Evolutionary conservation across 2,888 invertebrate species (phyloP).

Genomic region (Heteromyza rotundicornis): DNA sequence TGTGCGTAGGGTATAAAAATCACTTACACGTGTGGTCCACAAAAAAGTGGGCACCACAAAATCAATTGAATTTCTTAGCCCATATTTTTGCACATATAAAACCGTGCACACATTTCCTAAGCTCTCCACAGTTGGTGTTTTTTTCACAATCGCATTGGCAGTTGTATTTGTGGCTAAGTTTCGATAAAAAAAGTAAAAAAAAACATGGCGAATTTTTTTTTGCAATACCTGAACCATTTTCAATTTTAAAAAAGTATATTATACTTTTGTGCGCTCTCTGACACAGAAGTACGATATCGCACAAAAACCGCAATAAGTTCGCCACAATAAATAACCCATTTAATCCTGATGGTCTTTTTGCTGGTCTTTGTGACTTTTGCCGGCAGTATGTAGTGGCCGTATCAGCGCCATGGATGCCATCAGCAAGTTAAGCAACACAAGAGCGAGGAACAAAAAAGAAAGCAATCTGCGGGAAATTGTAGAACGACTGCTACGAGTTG

Average conservation of each 20-base stretch:
- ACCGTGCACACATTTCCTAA: background rate
- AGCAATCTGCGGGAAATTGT: too few species aligned
- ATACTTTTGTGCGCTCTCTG: conserved; percentile 2
- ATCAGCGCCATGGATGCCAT: too few species aligned
- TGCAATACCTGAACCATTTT: background rate
- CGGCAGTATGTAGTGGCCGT: too few species aligned
- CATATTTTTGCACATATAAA: conserved; percentile 2
- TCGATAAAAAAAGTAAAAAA: background rate
- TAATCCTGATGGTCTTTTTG: conserved; percentile 20
- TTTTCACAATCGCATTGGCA: background rate
- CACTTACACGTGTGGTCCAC: too few species aligned
- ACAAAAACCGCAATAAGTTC: too few species aligned
- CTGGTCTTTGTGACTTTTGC: background rate
- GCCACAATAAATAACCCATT: conserved; percentile 29
- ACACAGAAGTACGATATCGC: conserved; percentile 17
- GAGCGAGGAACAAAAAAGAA: too few species aligned
- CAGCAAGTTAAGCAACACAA: too few species aligned
- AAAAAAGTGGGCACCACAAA: too few species aligned
- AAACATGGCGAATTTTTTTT: background rate
- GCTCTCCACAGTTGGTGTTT: background rate
- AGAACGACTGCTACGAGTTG: too few species aligned
- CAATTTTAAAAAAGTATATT: background rate
- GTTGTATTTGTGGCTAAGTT: conserved; percentile 3
- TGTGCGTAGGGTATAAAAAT: too few species aligned
- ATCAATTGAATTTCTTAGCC: conserved; percentile 21